Percentiles rank a stretch among this genome's conserved stretches.
phyloP scores from a whole-genome alignment of 2,113 vertebrate species.

The Tiliqua scincoides region DNA sequence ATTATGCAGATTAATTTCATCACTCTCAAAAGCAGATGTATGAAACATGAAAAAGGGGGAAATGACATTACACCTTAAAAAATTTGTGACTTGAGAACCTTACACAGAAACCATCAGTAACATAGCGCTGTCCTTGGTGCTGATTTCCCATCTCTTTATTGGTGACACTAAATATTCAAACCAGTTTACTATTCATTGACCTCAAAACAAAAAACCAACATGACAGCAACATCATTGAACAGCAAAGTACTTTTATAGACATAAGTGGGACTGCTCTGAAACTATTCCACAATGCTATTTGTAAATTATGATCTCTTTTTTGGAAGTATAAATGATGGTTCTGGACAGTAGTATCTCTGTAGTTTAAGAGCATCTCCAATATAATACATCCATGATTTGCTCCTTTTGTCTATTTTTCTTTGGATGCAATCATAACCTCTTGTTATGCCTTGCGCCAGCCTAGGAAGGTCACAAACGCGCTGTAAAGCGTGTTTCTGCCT shows the following conservation, averaged over 20 bases:
- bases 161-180: neutral
- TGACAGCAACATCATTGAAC: neutral
- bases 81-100: neutral
- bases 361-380: neutral
- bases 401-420: neutral
- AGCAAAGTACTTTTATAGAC: neutral
- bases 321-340: neutral
- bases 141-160: neutral
- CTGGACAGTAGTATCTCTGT: neutral
- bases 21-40: neutral
- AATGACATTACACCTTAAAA: neutral
- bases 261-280: neutral
- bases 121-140: conserved; percentile 4
- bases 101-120: neutral
- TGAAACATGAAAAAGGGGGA: neutral
- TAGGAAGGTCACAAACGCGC: too few relatives aligned
- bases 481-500: too few relatives aligned
- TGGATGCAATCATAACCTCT: too few relatives aligned
- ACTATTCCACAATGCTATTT: neutral
- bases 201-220: neutral
- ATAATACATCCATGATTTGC: neutral
- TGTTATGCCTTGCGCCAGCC: too few relatives aligned
- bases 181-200: neutral
- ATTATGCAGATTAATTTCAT: neutral
- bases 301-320: neutral